Conservation (phyloP, 2,797 vertebrate species). For the Helicolenus hilgendorfi region DNA sequence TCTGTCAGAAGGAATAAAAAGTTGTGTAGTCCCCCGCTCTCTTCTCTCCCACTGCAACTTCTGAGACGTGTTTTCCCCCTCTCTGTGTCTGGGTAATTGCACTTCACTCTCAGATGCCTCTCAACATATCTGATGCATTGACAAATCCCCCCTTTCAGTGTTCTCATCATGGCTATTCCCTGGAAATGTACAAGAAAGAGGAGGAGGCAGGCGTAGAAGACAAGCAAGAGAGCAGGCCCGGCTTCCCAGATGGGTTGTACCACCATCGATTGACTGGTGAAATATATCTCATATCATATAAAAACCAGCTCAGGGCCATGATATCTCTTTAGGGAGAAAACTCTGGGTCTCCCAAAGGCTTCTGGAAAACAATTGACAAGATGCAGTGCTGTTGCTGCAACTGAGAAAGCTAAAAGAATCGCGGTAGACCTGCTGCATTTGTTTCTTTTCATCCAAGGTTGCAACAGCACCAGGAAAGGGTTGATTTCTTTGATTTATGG, state of each 20-base stretch:
- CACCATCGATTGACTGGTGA: constrained; percentile 87
- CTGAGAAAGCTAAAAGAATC: constrained; percentile 28
- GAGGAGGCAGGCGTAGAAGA: constrained; percentile 68
- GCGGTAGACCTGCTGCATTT: constrained; percentile 9
- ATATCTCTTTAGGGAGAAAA: constrained; percentile 77
- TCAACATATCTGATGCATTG: constrained; percentile 84
- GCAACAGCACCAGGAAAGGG: not conserved
- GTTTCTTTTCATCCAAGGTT: constrained; percentile 13
- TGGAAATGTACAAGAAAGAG: constrained; percentile 78
- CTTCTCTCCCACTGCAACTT: constrained; percentile 53
- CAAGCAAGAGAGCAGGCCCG: constrained; percentile 69
- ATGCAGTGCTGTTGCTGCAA: constrained; percentile 41
- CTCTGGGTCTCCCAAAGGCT: constrained; percentile 64
- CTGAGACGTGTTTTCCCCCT: constrained; percentile 54
- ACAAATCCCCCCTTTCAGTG: constrained; percentile 82
- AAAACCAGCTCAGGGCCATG: constrained; percentile 76
- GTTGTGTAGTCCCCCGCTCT: constrained; percentile 45
- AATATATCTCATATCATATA: constrained; percentile 87
- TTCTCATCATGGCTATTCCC: constrained; percentile 86
- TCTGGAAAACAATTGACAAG: constrained; percentile 79
- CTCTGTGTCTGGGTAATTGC: constrained; percentile 79
- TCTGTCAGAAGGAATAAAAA: constrained; percentile 61
- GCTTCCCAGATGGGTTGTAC: constrained; percentile 82
- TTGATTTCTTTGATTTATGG: constrained; percentile 57
- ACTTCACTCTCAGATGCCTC: constrained; percentile 81